Evolutionary conservation across 1,140 invertebrate species (phyloP), one percentile per base, ranked within the genome.

Genomic region (Cherax destructor): DNA sequence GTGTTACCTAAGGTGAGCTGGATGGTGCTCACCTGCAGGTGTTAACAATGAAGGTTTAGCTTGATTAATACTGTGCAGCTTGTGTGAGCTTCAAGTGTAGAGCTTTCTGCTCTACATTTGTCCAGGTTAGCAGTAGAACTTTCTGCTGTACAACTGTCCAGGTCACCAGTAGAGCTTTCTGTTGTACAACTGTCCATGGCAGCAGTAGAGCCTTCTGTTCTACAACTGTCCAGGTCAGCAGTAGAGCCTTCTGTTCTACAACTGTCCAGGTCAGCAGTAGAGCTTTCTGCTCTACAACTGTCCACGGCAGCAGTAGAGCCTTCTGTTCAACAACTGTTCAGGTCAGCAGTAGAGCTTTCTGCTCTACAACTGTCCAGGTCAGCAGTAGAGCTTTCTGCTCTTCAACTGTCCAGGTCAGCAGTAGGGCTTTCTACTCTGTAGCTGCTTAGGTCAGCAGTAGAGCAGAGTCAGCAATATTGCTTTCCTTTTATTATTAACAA

Each of bases 401-500:
- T 50, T 1, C 30, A 41, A 41, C 2, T 41, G 30, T 41, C 30
- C 30, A 41, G 30, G 30, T 2, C 30, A 41, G 30, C 30, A 56
- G 30, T 41, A 41, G 30, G 2, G 30, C 30, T 41, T 41, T 41
- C 30, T 41, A 41, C 30, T 41, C 30, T 59, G 47, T 24, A 56
- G 30, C 79, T 56, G 56, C 56, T 21, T 24, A 21, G 6, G 30
- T 81, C 79, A 81, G 50, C n/a, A 24, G 11, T 81, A 52, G 50
- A 56, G 50, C 24, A 59, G n/a, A 59, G 56, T 16, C 56, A 56
- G 18, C 24, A 59, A 24, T 56, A 56, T 59, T 81, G 50, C 79
- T 81, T 81, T n/a, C 56, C 79, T 52, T 52, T 81, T 81, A 1
- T 47, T 52, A 81, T 81, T 81, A 81, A 81, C 79, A 81, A 79